phyloP scores from a whole-genome alignment of 2,888 invertebrate species.

The Cantharis rustica region DNA sequence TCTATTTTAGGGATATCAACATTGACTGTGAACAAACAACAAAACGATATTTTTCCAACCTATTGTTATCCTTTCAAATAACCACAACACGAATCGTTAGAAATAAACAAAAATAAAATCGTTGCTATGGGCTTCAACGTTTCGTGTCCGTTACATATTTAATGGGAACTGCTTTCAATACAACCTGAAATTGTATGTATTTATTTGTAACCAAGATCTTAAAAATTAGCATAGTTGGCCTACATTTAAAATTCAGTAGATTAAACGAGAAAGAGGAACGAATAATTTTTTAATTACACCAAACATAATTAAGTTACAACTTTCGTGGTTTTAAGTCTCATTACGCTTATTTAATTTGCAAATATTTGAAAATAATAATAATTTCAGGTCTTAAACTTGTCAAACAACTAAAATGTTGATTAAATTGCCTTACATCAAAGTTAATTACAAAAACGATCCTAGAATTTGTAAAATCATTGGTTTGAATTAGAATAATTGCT shows the following conservation, averaged over 20 bases:
- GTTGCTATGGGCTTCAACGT: neutral
- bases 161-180: neutral
- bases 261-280: neutral
- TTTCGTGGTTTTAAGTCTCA: neutral
- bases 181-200: neutral
- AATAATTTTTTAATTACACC: neutral
- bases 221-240: neutral
- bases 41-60: neutral
- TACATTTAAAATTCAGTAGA: neutral
- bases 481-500: neutral
- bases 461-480: neutral
- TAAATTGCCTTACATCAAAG: neutral
- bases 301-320: neutral
- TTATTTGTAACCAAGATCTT: neutral
- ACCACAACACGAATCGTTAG: neutral
- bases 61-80: neutral
- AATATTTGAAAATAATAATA: neutral
- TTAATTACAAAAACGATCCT: neutral
- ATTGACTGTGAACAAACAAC: neutral
- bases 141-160: neutral
- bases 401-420: neutral
- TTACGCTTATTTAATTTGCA: neutral
- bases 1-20: neutral
- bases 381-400: neutral
- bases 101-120: neutral